These are phyloP conservation scores for human DNA, from an alignment of 2,113 vertebrate species.

Conservation along the genomic window DNA sequence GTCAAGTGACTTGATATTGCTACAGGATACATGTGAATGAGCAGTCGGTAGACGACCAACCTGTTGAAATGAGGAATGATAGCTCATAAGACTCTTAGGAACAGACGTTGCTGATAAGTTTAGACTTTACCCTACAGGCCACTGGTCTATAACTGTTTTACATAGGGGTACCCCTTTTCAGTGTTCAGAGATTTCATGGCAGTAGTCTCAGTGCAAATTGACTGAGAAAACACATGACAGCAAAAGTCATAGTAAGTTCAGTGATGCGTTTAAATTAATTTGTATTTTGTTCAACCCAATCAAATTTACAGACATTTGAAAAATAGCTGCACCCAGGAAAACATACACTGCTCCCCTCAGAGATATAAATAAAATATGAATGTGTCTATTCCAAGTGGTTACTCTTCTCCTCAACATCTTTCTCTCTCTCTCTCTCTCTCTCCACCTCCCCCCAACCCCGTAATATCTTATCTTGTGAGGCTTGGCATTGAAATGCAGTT, in stretches of 20 bases:
- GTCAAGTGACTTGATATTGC: background rate
- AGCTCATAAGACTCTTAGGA: background rate
- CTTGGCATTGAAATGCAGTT: background rate
- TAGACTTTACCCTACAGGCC: background rate
- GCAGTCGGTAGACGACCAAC: accelerated
- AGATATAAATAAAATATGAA: slow-evolving; percentile 41
- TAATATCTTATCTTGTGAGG: background rate
- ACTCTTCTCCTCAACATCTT: background rate
- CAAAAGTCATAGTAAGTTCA: slow-evolving; percentile 36
- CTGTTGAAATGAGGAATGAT: background rate
- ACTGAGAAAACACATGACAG: slow-evolving; percentile 33
- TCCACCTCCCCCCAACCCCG: no score
- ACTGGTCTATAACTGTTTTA: background rate
- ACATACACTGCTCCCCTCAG: background rate
- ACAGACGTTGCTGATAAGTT: background rate
- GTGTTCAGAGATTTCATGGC: background rate
- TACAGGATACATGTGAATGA: accelerated
- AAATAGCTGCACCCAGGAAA: slow-evolving; percentile 21
- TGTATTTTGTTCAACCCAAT: slow-evolving; percentile 62
- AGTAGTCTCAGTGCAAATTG: background rate
- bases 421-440: no score
- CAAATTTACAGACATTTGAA: slow-evolving; percentile 55
- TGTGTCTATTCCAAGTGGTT: background rate
- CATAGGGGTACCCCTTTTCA: background rate
- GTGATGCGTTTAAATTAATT: slow-evolving; percentile 62